These are phyloP conservation scores for Ochotona curzoniae DNA, from an alignment of 2,113 vertebrate genomes.

Conservation along the genomic window DNA sequence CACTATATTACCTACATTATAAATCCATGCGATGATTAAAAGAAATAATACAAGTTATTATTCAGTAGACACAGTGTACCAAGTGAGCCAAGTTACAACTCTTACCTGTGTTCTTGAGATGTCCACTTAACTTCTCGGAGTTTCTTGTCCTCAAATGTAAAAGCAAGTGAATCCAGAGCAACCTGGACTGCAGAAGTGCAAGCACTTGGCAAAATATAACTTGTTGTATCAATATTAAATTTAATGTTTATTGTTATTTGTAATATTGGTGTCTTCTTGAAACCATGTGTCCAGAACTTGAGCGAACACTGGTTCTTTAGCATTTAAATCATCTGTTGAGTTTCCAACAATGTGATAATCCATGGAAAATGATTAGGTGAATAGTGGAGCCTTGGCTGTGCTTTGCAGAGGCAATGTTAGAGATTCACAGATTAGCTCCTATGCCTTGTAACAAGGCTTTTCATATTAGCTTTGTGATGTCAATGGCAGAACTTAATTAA, in stretches of 20 bases:
- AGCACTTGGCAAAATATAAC: neutral
- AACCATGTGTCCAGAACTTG: neutral
- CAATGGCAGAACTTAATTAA: neutral
- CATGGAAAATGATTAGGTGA: neutral
- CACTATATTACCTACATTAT: neutral
- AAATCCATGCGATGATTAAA: conserved; percentile 42
- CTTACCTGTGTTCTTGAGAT: conserved; percentile 17
- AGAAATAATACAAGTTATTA: neutral
- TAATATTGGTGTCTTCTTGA: conserved; percentile 25
- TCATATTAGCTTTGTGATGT: neutral
- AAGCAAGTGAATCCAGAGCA: neutral
- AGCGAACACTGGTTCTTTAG: neutral
- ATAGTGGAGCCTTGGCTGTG: neutral
- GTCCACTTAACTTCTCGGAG: neutral
- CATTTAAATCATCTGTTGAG: neutral
- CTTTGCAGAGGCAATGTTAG: neutral
- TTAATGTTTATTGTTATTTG: conserved; percentile 41
- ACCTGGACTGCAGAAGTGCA: neutral
- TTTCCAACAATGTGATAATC: neutral
- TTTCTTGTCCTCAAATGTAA: neutral
- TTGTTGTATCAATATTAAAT: neutral
- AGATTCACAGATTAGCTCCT: neutral
- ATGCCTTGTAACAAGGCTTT: neutral
- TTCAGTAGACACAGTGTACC: neutral
- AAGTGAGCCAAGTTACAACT: neutral